Evolutionary conservation across 2,797 vertebrate species (phyloP).

Genomic region (Acipenser transmontanus): DNA sequence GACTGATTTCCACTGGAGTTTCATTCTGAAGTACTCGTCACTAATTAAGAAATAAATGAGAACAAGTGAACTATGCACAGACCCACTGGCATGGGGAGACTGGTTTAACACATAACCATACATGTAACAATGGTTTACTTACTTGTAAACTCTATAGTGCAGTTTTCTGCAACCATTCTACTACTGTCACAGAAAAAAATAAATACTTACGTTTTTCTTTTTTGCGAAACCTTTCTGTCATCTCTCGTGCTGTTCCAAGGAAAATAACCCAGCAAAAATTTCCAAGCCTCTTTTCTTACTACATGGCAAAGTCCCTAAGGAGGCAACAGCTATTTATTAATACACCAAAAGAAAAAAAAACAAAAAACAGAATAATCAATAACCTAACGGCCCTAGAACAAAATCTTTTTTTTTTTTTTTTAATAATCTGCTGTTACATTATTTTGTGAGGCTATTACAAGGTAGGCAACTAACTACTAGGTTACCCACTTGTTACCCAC

Average conservation of each 20-base stretch:
- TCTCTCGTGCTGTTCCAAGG: slow-evolving; percentile 85
- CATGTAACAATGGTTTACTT: too few relatives aligned
- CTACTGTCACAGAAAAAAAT: neutral
- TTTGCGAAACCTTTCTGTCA: slow-evolving; percentile 77
- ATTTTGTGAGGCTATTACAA: too few relatives aligned
- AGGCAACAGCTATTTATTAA: slow-evolving; percentile 1
- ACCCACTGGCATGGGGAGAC: too few relatives aligned
- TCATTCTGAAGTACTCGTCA: slow-evolving; percentile 96
- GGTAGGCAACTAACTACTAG: too few relatives aligned
- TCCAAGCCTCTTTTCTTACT: slow-evolving; percentile 85
- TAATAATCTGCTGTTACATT: too few relatives aligned
- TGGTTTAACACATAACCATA: too few relatives aligned
- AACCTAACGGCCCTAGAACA: too few relatives aligned
- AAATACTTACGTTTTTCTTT: slow-evolving; percentile 73
- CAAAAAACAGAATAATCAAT: too few relatives aligned
- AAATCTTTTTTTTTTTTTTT: too few relatives aligned
- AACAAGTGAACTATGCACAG: too few relatives aligned
- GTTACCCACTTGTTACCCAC: too few relatives aligned
- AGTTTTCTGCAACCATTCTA: neutral
- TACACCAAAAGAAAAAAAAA: too few relatives aligned
- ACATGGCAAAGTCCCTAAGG: slow-evolving; percentile 80
- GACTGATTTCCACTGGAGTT: slow-evolving; percentile 94
- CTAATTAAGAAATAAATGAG: slow-evolving; percentile 39
- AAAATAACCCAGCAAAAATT: slow-evolving; percentile 85
- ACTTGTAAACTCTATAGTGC: neutral